Evolutionary conservation across 2,113 vertebrate genomes (phyloP), one percentile per base, ranked within the genome.

Genomic region (Mesembrinibis cayennensis): DNA sequence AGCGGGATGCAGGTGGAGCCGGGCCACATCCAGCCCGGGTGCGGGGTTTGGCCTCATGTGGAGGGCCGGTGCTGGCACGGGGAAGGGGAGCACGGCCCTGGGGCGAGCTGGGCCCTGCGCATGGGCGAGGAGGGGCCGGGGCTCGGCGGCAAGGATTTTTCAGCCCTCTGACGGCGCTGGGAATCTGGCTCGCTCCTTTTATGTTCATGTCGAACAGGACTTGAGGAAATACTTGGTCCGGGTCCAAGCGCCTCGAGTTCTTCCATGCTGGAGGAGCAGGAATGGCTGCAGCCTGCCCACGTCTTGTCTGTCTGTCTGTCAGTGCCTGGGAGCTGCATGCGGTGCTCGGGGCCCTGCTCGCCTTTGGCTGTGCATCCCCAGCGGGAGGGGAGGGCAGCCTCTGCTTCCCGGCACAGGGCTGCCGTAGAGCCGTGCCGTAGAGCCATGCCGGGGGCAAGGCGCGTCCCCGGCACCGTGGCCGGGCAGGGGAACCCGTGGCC

Each of bases 111-210:
- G 42, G 67, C 71, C 63, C 86, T 58, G 59, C 1, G 2, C 62
- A 22, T 1, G 8, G 78, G 95, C 61, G 10, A 89, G 87, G 83
- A 96, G 91, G 81, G 40, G 82, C 62, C 0, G 2, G 87, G 66
- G 85, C 66, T 94, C 19, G 1, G 56, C 56, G 7, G 72, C 59
- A 84, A 49, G 82, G 89, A 94, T 93, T 94, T 97, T 92, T 93
- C 82, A 96, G 62, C 78, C 81, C 53, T 95, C 86, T 85, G 86
- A 91, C 47, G 61, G 36, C 5, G 21, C 88, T 96, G 94, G 89
- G 90, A 96, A 96, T 95, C 96, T 94, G 94, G 81, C 94, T 97
- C 93, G 2, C 83, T 97, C 96, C 96, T 97, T 97, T 97, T 97
- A 96, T 97, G 97, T 97, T 95, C 96, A 96, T 96, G 95, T 95